Percentiles rank a stretch among this genome's conserved stretches.
phyloP scores from a whole-genome alignment of 2,113 vertebrate species.

The Brienomyrus longianalis region DNA sequence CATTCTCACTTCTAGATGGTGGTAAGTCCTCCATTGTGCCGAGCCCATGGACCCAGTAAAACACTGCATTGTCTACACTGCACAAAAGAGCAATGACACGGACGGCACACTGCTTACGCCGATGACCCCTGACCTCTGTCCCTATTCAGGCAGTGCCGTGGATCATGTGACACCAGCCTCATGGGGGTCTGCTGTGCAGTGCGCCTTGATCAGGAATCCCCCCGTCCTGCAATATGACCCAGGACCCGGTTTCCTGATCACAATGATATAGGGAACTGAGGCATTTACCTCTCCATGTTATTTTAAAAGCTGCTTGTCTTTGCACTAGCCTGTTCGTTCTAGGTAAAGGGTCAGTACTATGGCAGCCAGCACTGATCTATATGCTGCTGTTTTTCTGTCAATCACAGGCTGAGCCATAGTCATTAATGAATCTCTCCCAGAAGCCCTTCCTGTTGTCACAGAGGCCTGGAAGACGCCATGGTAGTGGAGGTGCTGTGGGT shows the following conservation, averaged over 20 bases:
- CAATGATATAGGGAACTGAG: neutral
- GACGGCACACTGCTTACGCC: slow-evolving; percentile 39
- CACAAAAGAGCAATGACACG: slow-evolving; percentile 53
- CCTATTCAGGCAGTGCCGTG: slow-evolving; percentile 49
- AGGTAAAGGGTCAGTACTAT: neutral
- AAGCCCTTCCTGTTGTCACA: neutral
- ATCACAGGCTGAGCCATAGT: neutral
- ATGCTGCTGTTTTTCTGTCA: neutral
- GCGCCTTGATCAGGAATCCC: slow-evolving; percentile 36
- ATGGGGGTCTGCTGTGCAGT: slow-evolving; percentile 33
- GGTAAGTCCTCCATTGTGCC: neutral
- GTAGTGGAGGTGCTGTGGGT: neutral
- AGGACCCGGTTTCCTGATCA: slow-evolving; percentile 41
- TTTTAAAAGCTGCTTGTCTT: neutral
- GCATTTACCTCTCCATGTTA: neutral
- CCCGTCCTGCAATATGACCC: slow-evolving; percentile 37
- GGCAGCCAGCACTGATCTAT: neutral
- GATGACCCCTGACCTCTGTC: slow-evolving; percentile 39
- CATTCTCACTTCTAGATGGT: slow-evolving; percentile 17
- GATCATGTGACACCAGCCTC: slow-evolving; percentile 37
- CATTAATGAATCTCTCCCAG: neutral
- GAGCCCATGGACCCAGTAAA: neutral
- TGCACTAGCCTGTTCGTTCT: neutral
- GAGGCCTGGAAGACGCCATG: neutral
- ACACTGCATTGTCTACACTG: slow-evolving; percentile 40